Percentiles rank a stretch among this genome's conserved stretches.
These are phyloP conservation scores for Eledona agricola DNA, from an alignment of 2,888 invertebrate genomes.

Conservation along the genomic window DNA sequence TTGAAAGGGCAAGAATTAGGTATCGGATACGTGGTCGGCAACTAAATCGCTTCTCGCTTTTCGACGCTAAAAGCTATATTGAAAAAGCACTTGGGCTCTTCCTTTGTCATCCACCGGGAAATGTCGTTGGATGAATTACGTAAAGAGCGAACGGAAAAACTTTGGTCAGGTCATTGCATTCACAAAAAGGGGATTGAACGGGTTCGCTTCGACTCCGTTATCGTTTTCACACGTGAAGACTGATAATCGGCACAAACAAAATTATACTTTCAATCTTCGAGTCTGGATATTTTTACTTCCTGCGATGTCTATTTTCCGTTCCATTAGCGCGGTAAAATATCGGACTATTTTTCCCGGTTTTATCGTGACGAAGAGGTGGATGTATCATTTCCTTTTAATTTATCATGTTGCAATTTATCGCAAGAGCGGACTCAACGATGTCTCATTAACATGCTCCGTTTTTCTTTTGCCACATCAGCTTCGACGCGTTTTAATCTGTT, in stretches of 20 bases:
- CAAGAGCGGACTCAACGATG: conserved; percentile 3
- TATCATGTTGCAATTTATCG: conserved; percentile 27
- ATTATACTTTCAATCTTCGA: conserved; percentile 28
- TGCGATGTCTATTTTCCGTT: conserved; percentile 31
- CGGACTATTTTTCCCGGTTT: conserved; percentile 30
- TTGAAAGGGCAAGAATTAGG: conserved; percentile 30
- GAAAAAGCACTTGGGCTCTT: conserved; percentile 7
- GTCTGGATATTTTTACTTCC: conserved; percentile 33
- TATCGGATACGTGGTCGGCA: conserved; percentile 21
- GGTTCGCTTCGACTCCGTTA: no score
- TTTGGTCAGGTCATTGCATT: no score
- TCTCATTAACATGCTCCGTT: conserved; percentile 24
- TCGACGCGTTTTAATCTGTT: not conserved
- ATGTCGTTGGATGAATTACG: conserved; percentile 20
- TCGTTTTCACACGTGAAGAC: no score
- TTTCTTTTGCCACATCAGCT: conserved; percentile 14
- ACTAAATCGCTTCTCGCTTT: conserved; percentile 10
- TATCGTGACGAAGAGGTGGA: conserved; percentile 23
- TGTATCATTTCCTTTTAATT: conserved; percentile 37
- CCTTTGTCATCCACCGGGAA: conserved; percentile 16
- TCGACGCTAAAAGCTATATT: conserved; percentile 11
- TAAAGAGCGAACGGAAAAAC: no score
- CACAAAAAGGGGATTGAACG: no score
- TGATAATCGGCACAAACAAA: conserved; percentile 15
- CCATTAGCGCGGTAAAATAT: conserved; percentile 34